A percentile compares a stretch with the other conserved stretches of the same genome.
Evolutionary conservation across 1,140 invertebrate species (phyloP).

Genomic region (Anadara kagoshimensis): DNA sequence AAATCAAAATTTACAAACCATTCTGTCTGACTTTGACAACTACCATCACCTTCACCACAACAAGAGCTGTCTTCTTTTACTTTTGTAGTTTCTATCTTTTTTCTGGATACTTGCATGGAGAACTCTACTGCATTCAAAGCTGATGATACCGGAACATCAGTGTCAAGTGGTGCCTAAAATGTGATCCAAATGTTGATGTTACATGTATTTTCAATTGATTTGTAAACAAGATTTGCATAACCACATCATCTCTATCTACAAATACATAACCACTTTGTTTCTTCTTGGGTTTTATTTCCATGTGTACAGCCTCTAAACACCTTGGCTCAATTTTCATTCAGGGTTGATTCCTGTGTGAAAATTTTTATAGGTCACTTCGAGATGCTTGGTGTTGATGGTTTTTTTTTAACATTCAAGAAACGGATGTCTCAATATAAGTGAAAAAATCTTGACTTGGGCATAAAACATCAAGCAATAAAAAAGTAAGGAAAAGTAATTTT

Average conservation of each 20-base stretch:
- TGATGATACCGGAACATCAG: constrained; percentile 45
- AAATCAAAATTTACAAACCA: constrained; percentile 5
- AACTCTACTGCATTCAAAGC: constrained; percentile 52
- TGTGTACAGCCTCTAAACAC: neutral
- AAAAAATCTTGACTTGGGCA: neutral
- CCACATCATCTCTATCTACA: no score
- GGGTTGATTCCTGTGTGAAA: neutral
- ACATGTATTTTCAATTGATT: no score
- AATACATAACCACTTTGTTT: no score
- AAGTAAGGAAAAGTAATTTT: no score
- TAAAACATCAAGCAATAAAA: no score
- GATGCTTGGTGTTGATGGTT: neutral
- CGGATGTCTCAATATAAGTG: neutral
- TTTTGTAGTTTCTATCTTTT: constrained; percentile 16
- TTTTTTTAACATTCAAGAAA: neutral
- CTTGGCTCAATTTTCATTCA: neutral
- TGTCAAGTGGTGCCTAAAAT: constrained; percentile 52
- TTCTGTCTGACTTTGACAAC: constrained; percentile 34
- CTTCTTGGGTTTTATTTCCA: no score
- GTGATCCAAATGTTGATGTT: neutral
- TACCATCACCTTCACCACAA: constrained; percentile 56
- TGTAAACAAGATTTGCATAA: no score
- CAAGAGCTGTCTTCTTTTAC: constrained; percentile 17
- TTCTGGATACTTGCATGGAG: constrained; percentile 44
- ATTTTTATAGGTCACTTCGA: neutral